phyloP scores from a whole-genome alignment of 1,140 invertebrate genomes.

The Harlomillsia oculata region DNA sequence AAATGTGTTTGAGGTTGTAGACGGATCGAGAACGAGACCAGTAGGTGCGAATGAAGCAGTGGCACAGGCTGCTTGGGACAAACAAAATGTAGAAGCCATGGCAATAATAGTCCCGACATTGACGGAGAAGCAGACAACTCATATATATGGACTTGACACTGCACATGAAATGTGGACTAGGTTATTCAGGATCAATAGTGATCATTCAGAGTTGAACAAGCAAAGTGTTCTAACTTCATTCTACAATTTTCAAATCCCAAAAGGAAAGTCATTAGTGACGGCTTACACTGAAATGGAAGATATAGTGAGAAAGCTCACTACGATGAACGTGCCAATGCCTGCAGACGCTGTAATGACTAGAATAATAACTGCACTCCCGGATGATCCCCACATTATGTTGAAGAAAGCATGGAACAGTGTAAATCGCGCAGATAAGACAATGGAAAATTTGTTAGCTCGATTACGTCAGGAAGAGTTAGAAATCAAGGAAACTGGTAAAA shows the following conservation, averaged over 20 bases:
- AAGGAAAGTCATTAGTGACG: not conserved
- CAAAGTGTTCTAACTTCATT: not conserved
- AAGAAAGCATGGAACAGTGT: slow-evolving; percentile 24
- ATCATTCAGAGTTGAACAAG: not conserved
- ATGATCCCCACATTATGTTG: slow-evolving; percentile 1
- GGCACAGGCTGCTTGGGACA: not conserved
- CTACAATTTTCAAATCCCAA: not conserved
- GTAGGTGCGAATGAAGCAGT: too few species aligned
- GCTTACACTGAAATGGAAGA: not conserved
- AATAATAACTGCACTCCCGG: slow-evolving; percentile 13
- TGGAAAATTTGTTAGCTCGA: not conserved
- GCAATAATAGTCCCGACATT: not conserved
- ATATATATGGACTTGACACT: not conserved
- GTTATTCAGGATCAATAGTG: not conserved
- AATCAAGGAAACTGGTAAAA: too few species aligned
- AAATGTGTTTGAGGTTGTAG: not conserved
- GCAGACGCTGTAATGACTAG: slow-evolving; percentile 1
- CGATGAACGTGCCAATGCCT: not conserved
- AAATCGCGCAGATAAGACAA: not conserved
- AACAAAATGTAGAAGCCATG: not conserved
- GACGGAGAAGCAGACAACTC: not conserved
- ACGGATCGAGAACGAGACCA: not conserved
- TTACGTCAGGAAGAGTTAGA: not conserved
- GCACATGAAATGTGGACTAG: not conserved
- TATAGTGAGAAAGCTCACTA: not conserved